phyloP scores from a whole-genome alignment of 2,888 invertebrate genomes.

The Herminia tarsipennalis region DNA sequence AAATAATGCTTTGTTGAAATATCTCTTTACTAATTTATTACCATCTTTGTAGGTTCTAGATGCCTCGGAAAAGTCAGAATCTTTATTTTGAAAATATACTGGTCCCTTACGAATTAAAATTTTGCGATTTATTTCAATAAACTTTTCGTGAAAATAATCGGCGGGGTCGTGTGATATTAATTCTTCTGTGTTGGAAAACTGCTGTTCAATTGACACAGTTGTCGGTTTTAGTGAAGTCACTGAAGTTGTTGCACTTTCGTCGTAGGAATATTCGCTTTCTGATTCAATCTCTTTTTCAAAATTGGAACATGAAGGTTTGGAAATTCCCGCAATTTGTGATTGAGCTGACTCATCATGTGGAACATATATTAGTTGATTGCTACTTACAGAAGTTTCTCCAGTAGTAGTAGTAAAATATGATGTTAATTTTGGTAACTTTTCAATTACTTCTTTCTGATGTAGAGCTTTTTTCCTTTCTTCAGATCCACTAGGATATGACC shows the following conservation, averaged over 20 bases:
- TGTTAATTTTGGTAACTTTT: too few species aligned
- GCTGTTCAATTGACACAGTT: neutral
- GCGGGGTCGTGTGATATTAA: slow-evolving; percentile 1
- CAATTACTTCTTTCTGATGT: neutral
- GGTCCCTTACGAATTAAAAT: slow-evolving; percentile 30
- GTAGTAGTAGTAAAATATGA: neutral
- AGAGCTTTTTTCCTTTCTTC: too few species aligned
- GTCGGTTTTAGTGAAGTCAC: too few species aligned
- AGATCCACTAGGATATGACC: too few species aligned
- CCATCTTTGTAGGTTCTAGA: slow-evolving; percentile 24
- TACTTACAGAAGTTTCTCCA: neutral
- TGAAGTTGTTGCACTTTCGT: neutral
- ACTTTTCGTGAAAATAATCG: slow-evolving; percentile 1
- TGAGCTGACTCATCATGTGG: neutral
- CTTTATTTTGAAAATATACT: slow-evolving; percentile 31
- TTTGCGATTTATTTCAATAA: slow-evolving; percentile 5
- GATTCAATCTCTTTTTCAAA: slow-evolving; percentile 9
- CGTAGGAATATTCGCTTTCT: neutral
- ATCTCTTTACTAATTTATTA: slow-evolving; percentile 24
- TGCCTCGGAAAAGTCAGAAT: slow-evolving; percentile 25
- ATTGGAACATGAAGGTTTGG: slow-evolving; percentile 13
- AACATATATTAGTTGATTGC: too few species aligned
- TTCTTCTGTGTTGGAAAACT: slow-evolving; percentile 14
- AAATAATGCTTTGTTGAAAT: slow-evolving; percentile 26
- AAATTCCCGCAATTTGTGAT: slow-evolving; percentile 12